A percentile compares a stretch with the other conserved stretches of the same genome.
phyloP scores from a whole-genome alignment of 2,888 invertebrate genomes.

The Apantesis nais region DNA sequence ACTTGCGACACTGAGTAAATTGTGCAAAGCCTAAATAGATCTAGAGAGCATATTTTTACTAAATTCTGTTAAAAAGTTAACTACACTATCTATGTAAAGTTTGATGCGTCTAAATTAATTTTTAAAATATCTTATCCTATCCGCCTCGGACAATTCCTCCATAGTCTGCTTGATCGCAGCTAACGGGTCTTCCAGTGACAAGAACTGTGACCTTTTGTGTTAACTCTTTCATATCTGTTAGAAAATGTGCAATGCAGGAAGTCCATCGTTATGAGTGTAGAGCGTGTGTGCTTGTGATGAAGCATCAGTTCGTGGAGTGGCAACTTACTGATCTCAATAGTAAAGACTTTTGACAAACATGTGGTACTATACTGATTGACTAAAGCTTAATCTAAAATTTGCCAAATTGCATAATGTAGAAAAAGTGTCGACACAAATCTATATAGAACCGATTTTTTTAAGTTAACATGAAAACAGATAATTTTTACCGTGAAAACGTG shows the following conservation, averaged over 20 bases:
- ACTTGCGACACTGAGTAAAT: too few relatives aligned
- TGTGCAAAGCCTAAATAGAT: not conserved
- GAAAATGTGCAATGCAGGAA: not conserved
- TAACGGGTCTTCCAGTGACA: too few relatives aligned
- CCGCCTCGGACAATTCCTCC: not conserved
- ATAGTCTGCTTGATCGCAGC: not conserved
- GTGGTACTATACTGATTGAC: not conserved
- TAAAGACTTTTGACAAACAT: not conserved
- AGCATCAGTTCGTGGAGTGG: not conserved
- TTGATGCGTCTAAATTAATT: too few relatives aligned
- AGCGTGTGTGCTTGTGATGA: not conserved
- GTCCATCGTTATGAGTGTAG: not conserved
- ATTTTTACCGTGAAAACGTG: not conserved
- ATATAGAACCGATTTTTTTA: too few relatives aligned
- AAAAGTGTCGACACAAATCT: not conserved
- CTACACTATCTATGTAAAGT: too few relatives aligned
- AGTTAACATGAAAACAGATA: too few relatives aligned
- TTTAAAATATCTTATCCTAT: not conserved
- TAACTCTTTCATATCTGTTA: not conserved
- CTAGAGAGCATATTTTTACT: too few relatives aligned
- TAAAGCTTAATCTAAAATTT: too few relatives aligned
- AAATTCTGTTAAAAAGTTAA: too few relatives aligned
- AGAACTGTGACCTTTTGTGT: too few relatives aligned
- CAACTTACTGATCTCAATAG: not conserved
- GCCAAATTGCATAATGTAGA: not conserved